Conservation (phyloP, 53 echinoderm and acorn worm genomes). For the Arbacia lixula region DNA sequence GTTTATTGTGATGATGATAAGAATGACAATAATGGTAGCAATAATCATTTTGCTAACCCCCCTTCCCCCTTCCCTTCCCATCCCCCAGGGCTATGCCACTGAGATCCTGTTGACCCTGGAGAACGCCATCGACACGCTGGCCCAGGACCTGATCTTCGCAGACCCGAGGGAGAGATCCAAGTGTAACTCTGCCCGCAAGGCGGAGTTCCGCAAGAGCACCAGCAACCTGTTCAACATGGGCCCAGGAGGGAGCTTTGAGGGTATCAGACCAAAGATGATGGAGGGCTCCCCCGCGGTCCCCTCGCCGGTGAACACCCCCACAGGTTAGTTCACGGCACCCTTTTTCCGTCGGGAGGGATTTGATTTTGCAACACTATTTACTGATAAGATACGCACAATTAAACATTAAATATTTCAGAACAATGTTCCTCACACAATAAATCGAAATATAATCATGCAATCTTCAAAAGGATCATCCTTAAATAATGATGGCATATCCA, state of each 20-base stretch:
- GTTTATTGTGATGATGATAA: neutral
- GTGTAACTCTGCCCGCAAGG: constrained; percentile 73
- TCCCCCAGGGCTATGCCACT: constrained; percentile 88
- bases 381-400: no score
- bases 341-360: no score
- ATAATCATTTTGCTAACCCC: neutral
- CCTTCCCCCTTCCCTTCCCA: neutral
- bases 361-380: no score
- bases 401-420: no score
- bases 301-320: constrained; percentile 59
- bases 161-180: constrained; percentile 87
- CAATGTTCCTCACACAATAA: no score
- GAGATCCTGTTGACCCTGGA: constrained; percentile 97
- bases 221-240: constrained; percentile 83
- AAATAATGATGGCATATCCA: no score
- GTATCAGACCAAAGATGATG: constrained; percentile 82
- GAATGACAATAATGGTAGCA: neutral
- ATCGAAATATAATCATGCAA: no score
- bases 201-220: constrained; percentile 94
- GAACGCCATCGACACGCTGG: constrained; percentile 81
- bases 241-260: constrained; percentile 79
- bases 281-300: constrained; percentile 53
- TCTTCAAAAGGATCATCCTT: no score
- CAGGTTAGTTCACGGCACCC: no score
- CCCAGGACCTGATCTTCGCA: constrained; percentile 78